These are phyloP conservation scores for Nesometra sesokonis DNA, from an alignment of 35 echinoderm and acorn worm species.

Conservation along the genomic window DNA sequence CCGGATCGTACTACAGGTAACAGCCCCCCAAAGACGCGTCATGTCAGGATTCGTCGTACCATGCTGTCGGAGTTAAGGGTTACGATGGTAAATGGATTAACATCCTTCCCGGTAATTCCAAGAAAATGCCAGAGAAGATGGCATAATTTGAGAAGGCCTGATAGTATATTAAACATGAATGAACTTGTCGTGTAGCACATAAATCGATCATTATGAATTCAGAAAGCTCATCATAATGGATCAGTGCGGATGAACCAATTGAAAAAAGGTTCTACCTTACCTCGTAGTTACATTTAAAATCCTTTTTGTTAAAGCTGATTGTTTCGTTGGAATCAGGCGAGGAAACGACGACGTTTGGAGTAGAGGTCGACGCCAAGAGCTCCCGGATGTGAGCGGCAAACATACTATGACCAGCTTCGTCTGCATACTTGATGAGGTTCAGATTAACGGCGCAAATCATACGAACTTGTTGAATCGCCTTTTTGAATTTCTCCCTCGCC, in stretches of 20 bases:
- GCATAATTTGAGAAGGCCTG: no score
- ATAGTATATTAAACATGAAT: background rate
- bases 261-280: no score
- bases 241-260: no score
- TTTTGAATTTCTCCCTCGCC: conserved; percentile 59
- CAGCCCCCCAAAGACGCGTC: no score
- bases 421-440: conserved; percentile 50
- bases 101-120: no score
- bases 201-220: no score
- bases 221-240: no score
- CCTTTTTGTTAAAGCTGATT: conserved; percentile 59
- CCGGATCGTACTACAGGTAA: no score
- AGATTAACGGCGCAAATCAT: conserved; percentile 82
- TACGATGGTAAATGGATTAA: no score
- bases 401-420: conserved; percentile 60
- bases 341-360: conserved; percentile 28
- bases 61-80: no score
- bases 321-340: conserved; percentile 33
- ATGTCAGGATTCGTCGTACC: no score
- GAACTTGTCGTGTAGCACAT: background rate
- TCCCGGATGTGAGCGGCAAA: conserved; percentile 68
- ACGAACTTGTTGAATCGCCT: conserved; percentile 51
- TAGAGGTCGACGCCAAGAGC: conserved; percentile 37
- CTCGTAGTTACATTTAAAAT: conserved; percentile 80
- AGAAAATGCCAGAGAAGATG: no score